Conservation (phyloP, 2,888 invertebrate species). For the Drosophila aldrichi region DNA sequence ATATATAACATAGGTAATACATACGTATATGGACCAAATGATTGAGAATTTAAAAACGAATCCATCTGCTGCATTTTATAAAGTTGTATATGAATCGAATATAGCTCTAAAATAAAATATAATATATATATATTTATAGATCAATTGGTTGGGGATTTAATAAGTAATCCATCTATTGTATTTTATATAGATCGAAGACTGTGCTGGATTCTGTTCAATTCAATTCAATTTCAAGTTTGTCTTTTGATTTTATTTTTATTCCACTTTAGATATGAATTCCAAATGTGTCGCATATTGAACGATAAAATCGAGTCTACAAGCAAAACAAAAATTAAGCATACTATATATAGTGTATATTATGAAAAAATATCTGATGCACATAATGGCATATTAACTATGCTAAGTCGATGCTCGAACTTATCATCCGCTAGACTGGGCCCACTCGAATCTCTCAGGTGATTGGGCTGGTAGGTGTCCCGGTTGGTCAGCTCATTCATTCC, state of each 20-base stretch:
- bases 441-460: not conserved
- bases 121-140: not conserved
- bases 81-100: not conserved
- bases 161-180: not conserved
- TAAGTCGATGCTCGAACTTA: slow-evolving; percentile 17
- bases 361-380: slow-evolving; percentile 48
- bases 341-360: slow-evolving; percentile 36
- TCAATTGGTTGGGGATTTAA: not conserved
- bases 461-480: not conserved
- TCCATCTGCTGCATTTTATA: too few relatives aligned
- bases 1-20: too few relatives aligned
- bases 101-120: not conserved
- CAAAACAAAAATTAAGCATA: slow-evolving; percentile 49
- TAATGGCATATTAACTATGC: slow-evolving; percentile 47
- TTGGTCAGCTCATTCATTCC: slow-evolving; percentile 17
- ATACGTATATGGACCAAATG: too few relatives aligned
- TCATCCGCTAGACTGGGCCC: slow-evolving; percentile 22
- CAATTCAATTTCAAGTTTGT: not conserved
- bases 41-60: not conserved
- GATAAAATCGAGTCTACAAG: slow-evolving; percentile 55
- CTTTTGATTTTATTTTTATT: slow-evolving; percentile 29
- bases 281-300: slow-evolving; percentile 39
- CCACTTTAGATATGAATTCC: slow-evolving; percentile 41
- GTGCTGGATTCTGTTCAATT: not conserved
- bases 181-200: too few relatives aligned